These are phyloP conservation scores for Embiotoca jacksoni DNA, from an alignment of 2,113 vertebrate genomes.

Conservation along the genomic window DNA sequence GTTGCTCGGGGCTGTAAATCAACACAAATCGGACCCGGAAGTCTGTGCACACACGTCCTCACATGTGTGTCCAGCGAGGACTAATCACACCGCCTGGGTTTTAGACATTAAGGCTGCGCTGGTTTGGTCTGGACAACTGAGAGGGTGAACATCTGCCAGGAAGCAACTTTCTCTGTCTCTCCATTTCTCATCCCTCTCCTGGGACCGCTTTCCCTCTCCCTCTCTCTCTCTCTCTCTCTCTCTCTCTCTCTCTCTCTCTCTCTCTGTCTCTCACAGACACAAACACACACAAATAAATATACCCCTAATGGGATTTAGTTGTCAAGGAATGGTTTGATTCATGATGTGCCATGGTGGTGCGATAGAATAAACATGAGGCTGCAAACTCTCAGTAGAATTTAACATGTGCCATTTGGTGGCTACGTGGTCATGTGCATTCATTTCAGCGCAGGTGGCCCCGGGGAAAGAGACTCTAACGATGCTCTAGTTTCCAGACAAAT, in stretches of 20 bases:
- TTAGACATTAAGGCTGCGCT: slow-evolving; percentile 25
- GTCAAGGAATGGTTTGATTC: slow-evolving; percentile 63
- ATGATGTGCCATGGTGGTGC: slow-evolving; percentile 35
- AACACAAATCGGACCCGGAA: slow-evolving; percentile 21
- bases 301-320: slow-evolving; percentile 65
- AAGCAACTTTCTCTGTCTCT: slow-evolving; percentile 16
- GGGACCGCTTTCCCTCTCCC: slow-evolving; percentile 15
- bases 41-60: slow-evolving; percentile 3
- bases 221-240: slow-evolving; percentile 33
- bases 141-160: slow-evolving; percentile 59
- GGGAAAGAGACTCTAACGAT: slow-evolving; percentile 15
- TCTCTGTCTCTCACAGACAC: background rate
- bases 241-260: background rate
- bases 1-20: background rate
- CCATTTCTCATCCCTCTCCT: slow-evolving; percentile 49
- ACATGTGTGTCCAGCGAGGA: slow-evolving; percentile 13
- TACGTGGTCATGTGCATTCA: slow-evolving; percentile 48
- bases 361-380: slow-evolving; percentile 62
- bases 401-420: slow-evolving; percentile 37
- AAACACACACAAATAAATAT: slow-evolving; percentile 42
- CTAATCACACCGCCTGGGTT: slow-evolving; percentile 35
- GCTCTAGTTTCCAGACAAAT: slow-evolving; percentile 23
- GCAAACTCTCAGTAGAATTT: slow-evolving; percentile 37
- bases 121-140: slow-evolving; percentile 30
- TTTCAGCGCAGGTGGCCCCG: slow-evolving; percentile 39